A percentile compares a stretch with the other conserved stretches of the same genome.
These are phyloP conservation scores for Gnathonemus longibarbis DNA, from an alignment of 2,113 vertebrate genomes.

Conservation along the genomic window DNA sequence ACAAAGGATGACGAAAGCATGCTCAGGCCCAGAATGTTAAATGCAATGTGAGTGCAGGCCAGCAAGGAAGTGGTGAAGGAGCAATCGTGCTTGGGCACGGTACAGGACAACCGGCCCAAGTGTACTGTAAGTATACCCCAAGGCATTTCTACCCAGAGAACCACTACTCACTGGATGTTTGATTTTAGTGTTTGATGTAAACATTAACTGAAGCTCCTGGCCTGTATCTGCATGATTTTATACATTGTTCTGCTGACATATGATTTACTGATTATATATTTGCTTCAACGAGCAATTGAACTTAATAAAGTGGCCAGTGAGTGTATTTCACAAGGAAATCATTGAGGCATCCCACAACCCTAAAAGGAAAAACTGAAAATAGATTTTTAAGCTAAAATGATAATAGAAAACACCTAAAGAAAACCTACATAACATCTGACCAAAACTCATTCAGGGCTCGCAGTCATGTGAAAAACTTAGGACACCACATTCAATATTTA, in stretches of 20 bases:
- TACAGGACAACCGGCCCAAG: not conserved
- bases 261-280: not conserved
- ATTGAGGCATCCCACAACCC: not conserved
- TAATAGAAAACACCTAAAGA: not conserved
- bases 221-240: not conserved
- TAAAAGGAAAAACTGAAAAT: not conserved
- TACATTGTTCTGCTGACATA: not conserved
- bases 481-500: too few species aligned
- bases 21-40: not conserved
- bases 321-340: not conserved
- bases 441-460: not conserved
- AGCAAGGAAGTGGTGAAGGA: not conserved
- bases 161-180: not conserved
- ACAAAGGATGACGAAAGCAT: not conserved
- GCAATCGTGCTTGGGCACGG: not conserved
- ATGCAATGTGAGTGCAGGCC: not conserved
- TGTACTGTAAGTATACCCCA: too few species aligned
- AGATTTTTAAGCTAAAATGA: not conserved
- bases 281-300: not conserved
- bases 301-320: not conserved
- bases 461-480: too few species aligned
- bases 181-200: not conserved
- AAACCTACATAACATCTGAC: not conserved
- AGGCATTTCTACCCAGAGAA: not conserved
- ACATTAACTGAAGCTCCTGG: not conserved